Conservation (phyloP, 2,888 invertebrate genomes). For the Portevinia maculata region DNA sequence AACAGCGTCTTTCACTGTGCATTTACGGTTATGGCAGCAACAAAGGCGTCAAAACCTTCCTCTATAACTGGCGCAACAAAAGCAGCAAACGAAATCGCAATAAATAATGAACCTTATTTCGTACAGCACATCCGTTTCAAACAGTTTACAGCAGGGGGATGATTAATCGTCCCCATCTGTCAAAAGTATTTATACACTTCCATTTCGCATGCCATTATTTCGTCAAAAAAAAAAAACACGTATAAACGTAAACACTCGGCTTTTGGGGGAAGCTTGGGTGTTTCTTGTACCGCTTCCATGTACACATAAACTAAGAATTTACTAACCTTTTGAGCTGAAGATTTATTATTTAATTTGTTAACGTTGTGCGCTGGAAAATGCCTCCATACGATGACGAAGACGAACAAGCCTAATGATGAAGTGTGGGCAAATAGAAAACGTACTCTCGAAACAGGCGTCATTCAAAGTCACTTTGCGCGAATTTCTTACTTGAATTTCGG, state of each 20-base stretch:
- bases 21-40: conserved; percentile 44
- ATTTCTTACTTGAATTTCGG: conserved; percentile 9
- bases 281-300: conserved; percentile 22
- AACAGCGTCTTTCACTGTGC: conserved; percentile 49
- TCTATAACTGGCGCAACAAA: conserved; percentile 13
- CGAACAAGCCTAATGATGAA: conserved; percentile 44
- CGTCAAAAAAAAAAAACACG: conserved; percentile 42
- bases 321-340: conserved; percentile 51
- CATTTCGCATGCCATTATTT: conserved; percentile 64
- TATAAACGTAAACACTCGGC: conserved; percentile 45
- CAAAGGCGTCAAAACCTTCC: conserved; percentile 36
- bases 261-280: conserved; percentile 12
- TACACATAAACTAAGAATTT: conserved; percentile 40
- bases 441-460: conserved; percentile 51
- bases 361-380: conserved; percentile 25
- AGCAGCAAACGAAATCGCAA: conserved; percentile 39
- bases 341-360: conserved; percentile 67
- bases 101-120: conserved; percentile 61
- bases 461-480: conserved; percentile 34
- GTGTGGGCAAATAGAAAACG: conserved; percentile 46
- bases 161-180: conserved; percentile 66
- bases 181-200: conserved; percentile 67
- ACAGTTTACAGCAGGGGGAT: conserved; percentile 44
- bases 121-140: conserved; percentile 41
- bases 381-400: conserved; percentile 18